Conservation (phyloP, 2,888 invertebrate genomes). For the Drepana falcataria region DNA sequence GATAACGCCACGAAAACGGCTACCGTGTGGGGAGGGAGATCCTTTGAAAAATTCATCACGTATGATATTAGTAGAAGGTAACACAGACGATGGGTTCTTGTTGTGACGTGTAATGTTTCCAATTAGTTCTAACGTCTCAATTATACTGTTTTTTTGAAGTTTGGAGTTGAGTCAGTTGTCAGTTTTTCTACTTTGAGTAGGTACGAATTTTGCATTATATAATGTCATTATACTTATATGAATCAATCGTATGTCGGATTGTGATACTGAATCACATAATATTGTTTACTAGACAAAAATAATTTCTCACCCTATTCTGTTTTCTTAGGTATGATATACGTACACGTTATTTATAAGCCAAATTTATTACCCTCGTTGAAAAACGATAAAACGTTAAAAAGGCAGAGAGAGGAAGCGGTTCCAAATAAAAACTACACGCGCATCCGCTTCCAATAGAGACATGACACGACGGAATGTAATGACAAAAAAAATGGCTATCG, state of each 20-base stretch:
- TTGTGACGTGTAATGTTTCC: neutral
- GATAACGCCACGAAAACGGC: constrained; percentile 46
- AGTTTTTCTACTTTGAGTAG: too few relatives aligned
- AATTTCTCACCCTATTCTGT: constrained; percentile 20
- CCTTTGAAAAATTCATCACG: constrained; percentile 57
- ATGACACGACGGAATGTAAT: constrained; percentile 50
- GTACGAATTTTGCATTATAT: too few relatives aligned
- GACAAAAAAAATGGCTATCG: constrained; percentile 53
- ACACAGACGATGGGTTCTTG: constrained; percentile 6
- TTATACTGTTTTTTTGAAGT: too few relatives aligned
- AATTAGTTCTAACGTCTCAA: neutral
- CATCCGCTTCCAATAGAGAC: constrained; percentile 64
- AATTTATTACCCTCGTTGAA: constrained; percentile 52
- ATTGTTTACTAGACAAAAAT: constrained; percentile 10
- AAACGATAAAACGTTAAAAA: constrained; percentile 60
- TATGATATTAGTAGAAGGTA: constrained; percentile 46
- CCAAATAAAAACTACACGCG: constrained; percentile 57
- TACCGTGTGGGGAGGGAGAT: constrained; percentile 46
- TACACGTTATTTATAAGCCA: constrained; percentile 43
- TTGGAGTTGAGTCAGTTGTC: too few relatives aligned
- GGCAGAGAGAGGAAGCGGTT: constrained; percentile 56
- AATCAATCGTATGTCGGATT: too few relatives aligned
- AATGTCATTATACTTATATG: too few relatives aligned
- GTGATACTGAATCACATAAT: too few relatives aligned
- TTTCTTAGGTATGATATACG: constrained; percentile 23